Evolutionary conservation across 2,888 invertebrate species (phyloP), one percentile per base, ranked within the genome.

Genomic region (Drosophila stalkeri): DNA sequence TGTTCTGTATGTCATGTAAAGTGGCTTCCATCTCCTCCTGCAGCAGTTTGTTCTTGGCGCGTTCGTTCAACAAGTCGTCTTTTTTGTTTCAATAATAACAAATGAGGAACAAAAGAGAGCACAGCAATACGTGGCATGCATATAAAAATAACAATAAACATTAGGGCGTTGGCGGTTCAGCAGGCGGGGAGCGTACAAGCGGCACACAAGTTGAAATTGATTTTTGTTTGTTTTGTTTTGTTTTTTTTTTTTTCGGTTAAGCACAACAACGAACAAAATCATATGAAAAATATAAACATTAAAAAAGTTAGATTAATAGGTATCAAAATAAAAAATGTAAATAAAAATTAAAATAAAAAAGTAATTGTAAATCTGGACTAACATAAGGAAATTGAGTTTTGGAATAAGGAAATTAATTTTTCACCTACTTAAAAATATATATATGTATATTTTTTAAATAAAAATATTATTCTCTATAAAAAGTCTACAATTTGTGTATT

Each of bases 11-110:
- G 95, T 99, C 99, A 96, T 98, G 98, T 95, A 99, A 96, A 93
- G 99, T 98, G 93, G 98, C 96, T 95, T 99, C 99, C 97, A 99
- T 98, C 94, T 99, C 99, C 94, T 98, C 98, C 94, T 98, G 97
- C 94, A 99, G 96, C 94, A 97, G 95, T 95, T 97, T 98, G 95
- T 97, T 98, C 96, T 98, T 98, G 95, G 97, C 97, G 94, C 97
- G 97, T 95, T 98, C 98, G 93, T 96, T 95, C 94, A 98, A 95
- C 94, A 99, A 96, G 94, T 98, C 98, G 95, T 99, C 99, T 99
- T 41, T 54, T 57, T 51, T 70, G 49, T 20, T 39, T 46, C 77
- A 80, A 75, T 75, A 85, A 77, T 78, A 77, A 75, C 69, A 73
- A 77, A 75, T 11, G 16, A 23, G n/a, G 4, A 14, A 37, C 31